Conservation (phyloP, 1,140 invertebrate genomes). For the Drosophila gunungcola region DNA sequence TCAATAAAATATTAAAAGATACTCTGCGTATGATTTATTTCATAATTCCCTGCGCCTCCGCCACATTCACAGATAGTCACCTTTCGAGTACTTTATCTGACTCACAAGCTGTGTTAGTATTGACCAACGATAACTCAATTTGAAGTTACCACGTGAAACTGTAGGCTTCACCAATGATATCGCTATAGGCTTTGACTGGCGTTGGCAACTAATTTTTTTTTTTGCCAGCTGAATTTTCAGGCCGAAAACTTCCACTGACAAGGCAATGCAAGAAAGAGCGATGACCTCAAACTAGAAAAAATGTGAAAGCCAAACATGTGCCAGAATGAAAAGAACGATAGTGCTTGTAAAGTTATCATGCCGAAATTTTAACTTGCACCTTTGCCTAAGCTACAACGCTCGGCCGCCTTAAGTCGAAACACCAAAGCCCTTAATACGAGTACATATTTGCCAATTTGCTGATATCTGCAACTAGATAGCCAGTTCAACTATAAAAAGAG, state of each 20-base stretch:
- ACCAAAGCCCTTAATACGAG: conserved; percentile 24
- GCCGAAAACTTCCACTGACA: conserved; percentile 22
- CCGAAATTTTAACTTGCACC: conserved; percentile 2
- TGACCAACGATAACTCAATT: conserved; percentile 7
- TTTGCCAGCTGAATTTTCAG: conserved; percentile 10
- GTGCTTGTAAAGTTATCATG: conserved; percentile 18
- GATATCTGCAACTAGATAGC: conserved; percentile 31
- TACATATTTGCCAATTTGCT: conserved; percentile 20
- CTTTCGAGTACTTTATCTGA: neutral
- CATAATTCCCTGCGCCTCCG: neutral
- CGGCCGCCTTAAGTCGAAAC: neutral
- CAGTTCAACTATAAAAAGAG: conserved; percentile 20
- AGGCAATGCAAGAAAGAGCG: conserved; percentile 9
- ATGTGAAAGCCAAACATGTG: neutral
- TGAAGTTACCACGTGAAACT: conserved; percentile 29
- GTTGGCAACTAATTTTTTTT: conserved; percentile 20
- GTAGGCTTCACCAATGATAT: conserved; percentile 18
- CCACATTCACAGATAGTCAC: neutral
- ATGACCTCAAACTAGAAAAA: neutral
- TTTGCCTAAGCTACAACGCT: neutral
- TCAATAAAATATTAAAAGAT: conserved; percentile 18
- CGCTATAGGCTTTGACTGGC: conserved; percentile 2
- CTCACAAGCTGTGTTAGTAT: conserved; percentile 2
- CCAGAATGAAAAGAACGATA: conserved; percentile 12
- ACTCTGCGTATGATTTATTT: conserved; percentile 13